These are phyloP conservation scores for Malurus cyaneus DNA, from an alignment of 2,113 vertebrate species.

Conservation along the genomic window DNA sequence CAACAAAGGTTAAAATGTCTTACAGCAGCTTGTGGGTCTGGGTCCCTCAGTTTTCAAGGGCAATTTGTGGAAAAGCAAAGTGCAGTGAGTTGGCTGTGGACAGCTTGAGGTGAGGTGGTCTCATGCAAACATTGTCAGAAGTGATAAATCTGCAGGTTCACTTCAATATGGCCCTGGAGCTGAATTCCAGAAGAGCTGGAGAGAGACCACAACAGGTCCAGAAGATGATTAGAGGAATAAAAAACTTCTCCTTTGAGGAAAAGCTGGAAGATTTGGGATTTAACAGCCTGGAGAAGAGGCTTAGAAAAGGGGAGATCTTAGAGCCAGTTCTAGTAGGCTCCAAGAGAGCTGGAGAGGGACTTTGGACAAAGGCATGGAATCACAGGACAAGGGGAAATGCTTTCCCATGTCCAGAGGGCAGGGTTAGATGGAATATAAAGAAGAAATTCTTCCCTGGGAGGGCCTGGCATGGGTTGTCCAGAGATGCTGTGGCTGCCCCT, in stretches of 20 bases:
- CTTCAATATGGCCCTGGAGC: neutral
- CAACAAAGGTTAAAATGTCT: neutral
- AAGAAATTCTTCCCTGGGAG: neutral
- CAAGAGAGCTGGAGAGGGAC: neutral
- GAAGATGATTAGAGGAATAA: neutral
- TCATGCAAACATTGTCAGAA: neutral
- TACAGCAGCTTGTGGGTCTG: neutral
- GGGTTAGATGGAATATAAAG: rapidly evolving
- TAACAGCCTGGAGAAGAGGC: neutral
- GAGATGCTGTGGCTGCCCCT: neutral
- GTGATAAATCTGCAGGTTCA: neutral
- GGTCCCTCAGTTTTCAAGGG: neutral
- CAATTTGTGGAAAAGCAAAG: neutral
- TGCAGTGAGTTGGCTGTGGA: neutral
- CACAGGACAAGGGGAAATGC: neutral
- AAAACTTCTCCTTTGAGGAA: neutral
- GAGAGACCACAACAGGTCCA: rapidly evolving
- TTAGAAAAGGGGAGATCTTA: neutral
- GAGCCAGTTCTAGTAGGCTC: neutral
- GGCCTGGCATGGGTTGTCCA: neutral
- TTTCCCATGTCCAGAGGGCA: neutral
- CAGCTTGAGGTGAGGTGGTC: neutral
- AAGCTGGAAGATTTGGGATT: neutral
- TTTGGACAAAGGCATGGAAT: neutral
- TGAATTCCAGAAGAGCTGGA: neutral